Evolutionary conservation across 2,113 vertebrate species (phyloP).

Genomic region (Chionis minor): DNA sequence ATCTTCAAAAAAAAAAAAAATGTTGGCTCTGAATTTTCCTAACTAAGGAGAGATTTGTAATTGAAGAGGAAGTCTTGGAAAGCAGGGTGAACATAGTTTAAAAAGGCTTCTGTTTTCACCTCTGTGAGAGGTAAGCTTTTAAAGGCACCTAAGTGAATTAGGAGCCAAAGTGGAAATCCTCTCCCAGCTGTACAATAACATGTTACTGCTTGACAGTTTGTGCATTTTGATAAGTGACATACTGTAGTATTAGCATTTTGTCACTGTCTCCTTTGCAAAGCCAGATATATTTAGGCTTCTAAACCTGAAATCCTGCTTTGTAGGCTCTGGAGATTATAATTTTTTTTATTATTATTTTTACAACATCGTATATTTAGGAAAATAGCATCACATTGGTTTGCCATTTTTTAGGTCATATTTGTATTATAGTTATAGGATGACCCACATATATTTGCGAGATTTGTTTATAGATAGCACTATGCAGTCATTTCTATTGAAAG

Average conservation of each 20-base stretch:
- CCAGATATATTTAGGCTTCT: slow-evolving; percentile 31
- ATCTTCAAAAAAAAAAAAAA: not conserved
- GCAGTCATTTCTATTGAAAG: not conserved
- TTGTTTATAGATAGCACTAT: not conserved
- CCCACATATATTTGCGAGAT: not conserved
- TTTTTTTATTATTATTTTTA: not conserved
- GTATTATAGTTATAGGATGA: not conserved
- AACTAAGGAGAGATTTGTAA: not conserved
- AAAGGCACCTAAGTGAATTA: not conserved
- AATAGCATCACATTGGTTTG: not conserved
- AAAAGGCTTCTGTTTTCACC: not conserved
- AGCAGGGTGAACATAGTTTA: not conserved
- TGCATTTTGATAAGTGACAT: slow-evolving; percentile 17
- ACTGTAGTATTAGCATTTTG: slow-evolving; percentile 22
- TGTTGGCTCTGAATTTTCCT: not conserved
- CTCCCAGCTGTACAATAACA: not conserved
- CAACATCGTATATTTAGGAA: not conserved
- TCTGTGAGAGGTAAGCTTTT: not conserved
- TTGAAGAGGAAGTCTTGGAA: not conserved
- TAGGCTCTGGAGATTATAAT: not conserved
- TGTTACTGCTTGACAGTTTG: not conserved
- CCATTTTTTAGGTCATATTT: slow-evolving; percentile 22
- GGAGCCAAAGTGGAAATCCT: not conserved
- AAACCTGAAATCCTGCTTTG: slow-evolving; percentile 29
- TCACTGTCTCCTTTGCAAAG: slow-evolving; percentile 24